Evolutionary conservation across 2,797 vertebrate species (phyloP).

Genomic region (Eupleurogrammus muticus): DNA sequence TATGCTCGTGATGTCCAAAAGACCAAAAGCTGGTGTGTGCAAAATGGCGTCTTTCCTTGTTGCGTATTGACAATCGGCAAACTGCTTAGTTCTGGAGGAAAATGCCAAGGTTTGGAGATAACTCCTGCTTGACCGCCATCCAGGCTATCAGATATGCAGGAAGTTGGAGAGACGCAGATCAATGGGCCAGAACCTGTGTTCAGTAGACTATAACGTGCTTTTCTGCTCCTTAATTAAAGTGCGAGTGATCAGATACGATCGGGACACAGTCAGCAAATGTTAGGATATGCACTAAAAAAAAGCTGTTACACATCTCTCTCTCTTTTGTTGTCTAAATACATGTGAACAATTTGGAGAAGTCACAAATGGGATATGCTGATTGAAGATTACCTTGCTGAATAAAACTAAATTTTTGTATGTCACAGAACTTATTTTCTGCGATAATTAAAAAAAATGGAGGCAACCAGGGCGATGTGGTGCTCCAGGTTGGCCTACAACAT

Average conservation of each 20-base stretch:
- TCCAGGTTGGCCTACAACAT: too few species aligned
- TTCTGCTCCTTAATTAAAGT: background rate
- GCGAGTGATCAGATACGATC: constrained; percentile 13
- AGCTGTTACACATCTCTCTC: background rate
- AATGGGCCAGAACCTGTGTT: background rate
- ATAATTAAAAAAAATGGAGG: too few species aligned
- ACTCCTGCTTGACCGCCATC: background rate
- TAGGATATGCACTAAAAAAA: background rate
- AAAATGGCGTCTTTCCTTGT: background rate
- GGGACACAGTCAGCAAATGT: constrained; percentile 4
- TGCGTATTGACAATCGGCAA: background rate
- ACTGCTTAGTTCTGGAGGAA: too few species aligned
- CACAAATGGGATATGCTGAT: too few species aligned
- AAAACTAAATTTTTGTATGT: too few species aligned
- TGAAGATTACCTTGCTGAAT: too few species aligned
- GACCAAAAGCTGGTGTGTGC: background rate
- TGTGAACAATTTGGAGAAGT: too few species aligned
- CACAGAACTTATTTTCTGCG: too few species aligned
- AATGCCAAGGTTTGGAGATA: too few species aligned
- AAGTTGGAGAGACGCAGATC: background rate
- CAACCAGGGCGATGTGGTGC: too few species aligned
- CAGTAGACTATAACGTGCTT: background rate
- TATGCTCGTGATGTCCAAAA: background rate
- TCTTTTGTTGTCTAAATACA: too few species aligned
- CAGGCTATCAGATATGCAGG: background rate